A percentile compares a stretch with the other conserved stretches of the same genome.
Evolutionary conservation across 2,888 invertebrate genomes (phyloP).

Genomic region (Thera obeliscata): DNA sequence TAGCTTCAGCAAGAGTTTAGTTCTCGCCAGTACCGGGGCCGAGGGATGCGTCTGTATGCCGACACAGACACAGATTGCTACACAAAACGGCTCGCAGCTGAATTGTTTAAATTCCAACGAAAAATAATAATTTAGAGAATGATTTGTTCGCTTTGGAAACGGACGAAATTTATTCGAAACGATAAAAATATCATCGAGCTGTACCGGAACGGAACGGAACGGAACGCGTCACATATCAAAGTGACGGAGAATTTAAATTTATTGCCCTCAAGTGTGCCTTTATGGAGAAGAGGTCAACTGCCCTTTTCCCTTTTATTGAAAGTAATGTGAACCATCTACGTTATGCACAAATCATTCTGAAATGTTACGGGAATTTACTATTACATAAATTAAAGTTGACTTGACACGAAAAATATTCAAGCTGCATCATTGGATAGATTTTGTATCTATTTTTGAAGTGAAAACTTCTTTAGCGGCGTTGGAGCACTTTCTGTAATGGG

Average conservation of each 20-base stretch:
- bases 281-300: slow-evolving; percentile 13
- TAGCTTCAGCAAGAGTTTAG: neutral
- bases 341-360: neutral
- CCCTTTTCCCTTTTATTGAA: slow-evolving; percentile 15
- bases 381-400: neutral
- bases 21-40: neutral
- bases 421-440: too few relatives aligned
- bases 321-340: slow-evolving; percentile 13
- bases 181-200: slow-evolving; percentile 26
- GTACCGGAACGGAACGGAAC: neutral
- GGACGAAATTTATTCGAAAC: slow-evolving; percentile 19
- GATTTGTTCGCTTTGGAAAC: slow-evolving; percentile 22
- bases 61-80: neutral
- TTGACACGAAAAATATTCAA: too few relatives aligned
- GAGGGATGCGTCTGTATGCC: neutral
- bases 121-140: slow-evolving; percentile 18
- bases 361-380: neutral
- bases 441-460: too few relatives aligned
- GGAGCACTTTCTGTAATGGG: too few relatives aligned
- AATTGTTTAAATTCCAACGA: slow-evolving; percentile 23
- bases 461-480: too few relatives aligned
- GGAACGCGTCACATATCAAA: slow-evolving; percentile 20
- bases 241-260: slow-evolving; percentile 16
- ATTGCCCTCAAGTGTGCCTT: slow-evolving; percentile 14
- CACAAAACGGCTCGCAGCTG: neutral